Percentiles rank a stretch among this genome's conserved stretches.
phyloP scores from a whole-genome alignment of 1,140 invertebrate species.

The Chironomus striatipennis region DNA sequence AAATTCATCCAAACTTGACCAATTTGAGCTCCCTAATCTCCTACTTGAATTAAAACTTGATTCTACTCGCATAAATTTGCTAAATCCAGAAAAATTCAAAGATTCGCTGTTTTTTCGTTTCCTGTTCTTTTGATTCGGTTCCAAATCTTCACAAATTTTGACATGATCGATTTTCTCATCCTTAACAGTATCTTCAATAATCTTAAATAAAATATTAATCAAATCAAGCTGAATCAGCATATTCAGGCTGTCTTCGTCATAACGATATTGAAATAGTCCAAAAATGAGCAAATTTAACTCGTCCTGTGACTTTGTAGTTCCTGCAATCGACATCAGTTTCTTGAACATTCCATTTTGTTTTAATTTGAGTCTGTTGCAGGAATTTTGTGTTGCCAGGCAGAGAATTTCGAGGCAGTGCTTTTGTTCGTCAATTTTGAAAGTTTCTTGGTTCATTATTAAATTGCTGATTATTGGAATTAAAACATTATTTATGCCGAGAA shows the following conservation, averaged over 20 bases:
- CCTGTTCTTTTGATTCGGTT: neutral
- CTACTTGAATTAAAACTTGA: neutral
- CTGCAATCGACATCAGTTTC: conserved; percentile 34
- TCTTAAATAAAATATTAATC: neutral
- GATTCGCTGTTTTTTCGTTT: neutral
- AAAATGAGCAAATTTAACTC: conserved; percentile 33
- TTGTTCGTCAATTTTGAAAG: conserved; percentile 33
- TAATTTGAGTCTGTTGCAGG: conserved; percentile 38
- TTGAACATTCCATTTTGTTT: conserved; percentile 35
- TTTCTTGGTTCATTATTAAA: conserved; percentile 21
- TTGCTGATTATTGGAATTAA: conserved; percentile 35
- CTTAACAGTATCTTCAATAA: neutral
- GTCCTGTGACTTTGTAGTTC: conserved; percentile 33
- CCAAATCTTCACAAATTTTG: neutral
- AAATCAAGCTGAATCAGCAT: neutral
- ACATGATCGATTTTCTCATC: neutral
- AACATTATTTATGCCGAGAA: conserved; percentile 35
- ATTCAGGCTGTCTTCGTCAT: neutral
- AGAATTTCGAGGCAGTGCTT: conserved; percentile 38
- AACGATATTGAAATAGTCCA: neutral
- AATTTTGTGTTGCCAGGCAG: conserved; percentile 34
- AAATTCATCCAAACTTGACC: neutral
- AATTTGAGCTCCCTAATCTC: neutral
- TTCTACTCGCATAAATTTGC: neutral
- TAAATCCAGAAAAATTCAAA: no score